Evolutionary conservation across 2,113 vertebrate species (phyloP), one percentile per base, ranked within the genome.

Genomic region (Platysternon megacephalum): DNA sequence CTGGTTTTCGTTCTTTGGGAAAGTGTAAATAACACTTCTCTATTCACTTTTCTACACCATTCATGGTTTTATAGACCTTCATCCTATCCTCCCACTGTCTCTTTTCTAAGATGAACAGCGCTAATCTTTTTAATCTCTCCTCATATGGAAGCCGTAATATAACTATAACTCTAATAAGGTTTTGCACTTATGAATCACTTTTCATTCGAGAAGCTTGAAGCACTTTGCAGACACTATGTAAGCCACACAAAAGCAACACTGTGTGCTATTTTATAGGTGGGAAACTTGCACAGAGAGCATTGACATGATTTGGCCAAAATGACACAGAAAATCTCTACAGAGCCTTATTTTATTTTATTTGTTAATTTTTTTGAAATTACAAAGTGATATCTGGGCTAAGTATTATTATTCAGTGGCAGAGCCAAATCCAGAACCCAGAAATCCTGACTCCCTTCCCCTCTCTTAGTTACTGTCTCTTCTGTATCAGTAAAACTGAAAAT

Each of bases 381-480:
- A 85, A 85, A 89, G 39, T 11, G 2, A 1, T 42, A 56, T 65
- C 19, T 56, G 29, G 46, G 39, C 4, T 13, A 42, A 2, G 0
- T 2, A 12, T 46, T 24, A 48, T 26, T 80, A 11, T 29, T 26
- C n/a, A 85, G 5, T 0, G 0, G 12, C 5, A 55, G 65, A 82
- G 58, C 11, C 8, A 21, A 58, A 42, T 8, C 44, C 10, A 82
- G 28, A 51, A 65, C 32, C 19, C 74, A 52, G 35, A 9, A 2
- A 79, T 28, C 32, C 76, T 79, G 44, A 44, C 13, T 17, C 7
- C 76, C 48, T 49, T 0, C 0, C 2, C 65, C 12, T 52, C 5
- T 9, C 21, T 44, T 79, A 24, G 9, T 2, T 8, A 21, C 49
- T 72, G 5, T 14, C 53, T 78, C 21, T 87, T 11, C 13, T 29